A percentile compares a stretch with the other conserved stretches of the same genome.
phyloP scores from a whole-genome alignment of 2,888 invertebrate genomes.

The Pheosia tremula region DNA sequence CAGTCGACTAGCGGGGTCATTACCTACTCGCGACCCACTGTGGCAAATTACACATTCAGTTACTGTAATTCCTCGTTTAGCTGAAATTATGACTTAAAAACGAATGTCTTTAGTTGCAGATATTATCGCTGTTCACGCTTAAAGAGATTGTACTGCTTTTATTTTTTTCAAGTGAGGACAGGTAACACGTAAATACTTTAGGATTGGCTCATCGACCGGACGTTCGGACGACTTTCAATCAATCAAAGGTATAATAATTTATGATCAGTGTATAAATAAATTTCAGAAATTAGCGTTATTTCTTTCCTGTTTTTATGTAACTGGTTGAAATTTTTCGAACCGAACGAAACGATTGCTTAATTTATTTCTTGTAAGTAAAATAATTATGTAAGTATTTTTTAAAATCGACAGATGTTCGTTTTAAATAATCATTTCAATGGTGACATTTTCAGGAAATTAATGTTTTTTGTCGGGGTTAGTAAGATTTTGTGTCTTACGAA shows the following conservation, averaged over 20 bases:
- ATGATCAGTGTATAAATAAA: not conserved
- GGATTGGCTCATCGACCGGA: too few species aligned
- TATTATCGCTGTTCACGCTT: not conserved
- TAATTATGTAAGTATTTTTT: not conserved
- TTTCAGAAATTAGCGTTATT: not conserved
- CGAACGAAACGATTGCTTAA: not conserved
- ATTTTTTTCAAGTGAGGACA: too few species aligned
- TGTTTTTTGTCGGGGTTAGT: not conserved
- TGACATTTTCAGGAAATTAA: not conserved
- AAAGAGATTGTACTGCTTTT: too few species aligned
- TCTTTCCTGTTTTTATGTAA: slow-evolving; percentile 1
- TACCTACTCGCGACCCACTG: slow-evolving; percentile 39
- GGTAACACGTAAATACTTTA: too few species aligned
- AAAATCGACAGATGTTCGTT: too few species aligned
- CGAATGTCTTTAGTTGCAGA: not conserved
- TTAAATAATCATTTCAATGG: not conserved
- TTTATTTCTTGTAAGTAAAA: not conserved
- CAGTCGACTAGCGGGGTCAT: slow-evolving; percentile 49
- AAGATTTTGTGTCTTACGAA: not conserved
- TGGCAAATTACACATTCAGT: slow-evolving; percentile 40
- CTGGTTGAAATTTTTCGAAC: not conserved
- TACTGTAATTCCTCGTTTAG: slow-evolving; percentile 34
- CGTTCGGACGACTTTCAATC: too few species aligned
- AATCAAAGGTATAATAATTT: not conserved
- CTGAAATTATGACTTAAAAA: not conserved